These are phyloP conservation scores for Saccostrea glomerata DNA, from an alignment of 1,140 invertebrate species.

Conservation along the genomic window DNA sequence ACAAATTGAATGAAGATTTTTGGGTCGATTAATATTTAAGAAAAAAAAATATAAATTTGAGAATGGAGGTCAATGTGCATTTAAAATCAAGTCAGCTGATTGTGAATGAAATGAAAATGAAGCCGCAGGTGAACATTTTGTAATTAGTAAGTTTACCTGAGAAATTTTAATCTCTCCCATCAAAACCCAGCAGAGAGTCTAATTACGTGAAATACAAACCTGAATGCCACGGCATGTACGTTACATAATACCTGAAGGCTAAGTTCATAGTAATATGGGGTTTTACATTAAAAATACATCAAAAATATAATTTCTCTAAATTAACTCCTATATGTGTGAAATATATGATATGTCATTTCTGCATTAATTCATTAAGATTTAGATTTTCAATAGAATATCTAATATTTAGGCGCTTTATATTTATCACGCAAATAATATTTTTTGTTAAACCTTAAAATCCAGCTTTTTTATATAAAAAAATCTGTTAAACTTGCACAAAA, in stretches of 20 bases:
- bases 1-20: no score
- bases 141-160: not conserved
- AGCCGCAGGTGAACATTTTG: not conserved
- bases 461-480: no score
- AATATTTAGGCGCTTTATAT: no score
- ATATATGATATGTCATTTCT: no score
- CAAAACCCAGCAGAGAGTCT: not conserved
- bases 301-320: not conserved
- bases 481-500: no score
- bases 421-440: no score
- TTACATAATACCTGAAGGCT: not conserved
- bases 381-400: no score
- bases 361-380: no score
- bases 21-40: no score
- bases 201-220: conserved; percentile 19
- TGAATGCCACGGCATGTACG: not conserved
- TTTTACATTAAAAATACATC: not conserved
- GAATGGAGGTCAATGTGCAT: no score
- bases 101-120: not conserved
- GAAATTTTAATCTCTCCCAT: not conserved
- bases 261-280: not conserved
- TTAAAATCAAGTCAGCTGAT: not conserved
- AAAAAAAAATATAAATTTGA: no score
- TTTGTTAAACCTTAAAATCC: no score
- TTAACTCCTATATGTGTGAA: not conserved